Base-by-base conservation (phyloP, 2,888 invertebrate species). In the Villa cingulata region DNA sequence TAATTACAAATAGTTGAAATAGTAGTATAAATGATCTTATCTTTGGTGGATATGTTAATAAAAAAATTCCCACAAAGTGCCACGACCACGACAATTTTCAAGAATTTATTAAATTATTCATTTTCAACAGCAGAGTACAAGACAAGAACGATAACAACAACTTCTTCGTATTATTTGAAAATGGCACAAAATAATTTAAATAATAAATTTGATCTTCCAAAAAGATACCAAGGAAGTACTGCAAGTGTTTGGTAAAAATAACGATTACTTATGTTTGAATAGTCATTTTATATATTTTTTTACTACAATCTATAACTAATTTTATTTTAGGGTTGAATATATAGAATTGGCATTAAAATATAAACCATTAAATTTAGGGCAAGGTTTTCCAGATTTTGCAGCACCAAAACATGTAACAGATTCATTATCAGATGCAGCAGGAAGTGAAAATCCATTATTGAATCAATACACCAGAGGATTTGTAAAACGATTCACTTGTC, bases 391-490 rank as follows among this genome's bases (percentile, higher is more conserved):
- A 0, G 94, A 96, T 70, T 95, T 85, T 70, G 78, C 84, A 54
- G 80, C 89, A 4, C 94, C 95, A 0, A 74, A 78, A 40, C 81
- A 85, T 72, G 84, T 95, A 2, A 81, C 83, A 1, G 76, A 86
- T 57, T 81, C 86, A 4, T 70, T 96, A 48, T 74, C 77, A 0
- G 75, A 81, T 16, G 80, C 82, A 18, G 74, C 83, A 0, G 70
- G 66, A 1, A 77, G 79, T 49, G 74, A 78, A 0, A 85, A 91
- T 70, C 79, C 80, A 18, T 68, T 88, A 10, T 62, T 89, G 34
- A 85, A 95, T 65, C 96, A 97, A 64, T 97, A 97, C 59, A 92
- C 95, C 0, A 75, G 96, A 62, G 89, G 91, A 61, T 92, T 83
- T 78, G 94, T 95, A 75, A 79, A 10, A 40, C 16, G 37, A 37